Percentiles rank a stretch among this genome's conserved stretches.
These are phyloP conservation scores for Lysandra coridon DNA, from an alignment of 2,888 invertebrate species.

Conservation along the genomic window DNA sequence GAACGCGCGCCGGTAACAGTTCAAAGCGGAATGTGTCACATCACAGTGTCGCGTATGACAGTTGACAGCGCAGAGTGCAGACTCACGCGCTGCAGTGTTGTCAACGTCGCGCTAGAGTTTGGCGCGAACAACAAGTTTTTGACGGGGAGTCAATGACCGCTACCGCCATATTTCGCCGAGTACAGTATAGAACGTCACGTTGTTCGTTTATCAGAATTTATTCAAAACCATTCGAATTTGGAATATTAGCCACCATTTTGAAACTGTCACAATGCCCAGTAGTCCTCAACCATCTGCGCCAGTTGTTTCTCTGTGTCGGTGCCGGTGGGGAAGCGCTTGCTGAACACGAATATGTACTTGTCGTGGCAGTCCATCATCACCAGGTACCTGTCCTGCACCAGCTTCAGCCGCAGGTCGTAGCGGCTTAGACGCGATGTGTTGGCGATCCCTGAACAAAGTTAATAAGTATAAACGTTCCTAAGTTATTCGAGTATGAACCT, in stretches of 20 bases:
- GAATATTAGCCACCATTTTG: neutral
- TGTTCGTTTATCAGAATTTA: neutral
- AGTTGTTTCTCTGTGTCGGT: constrained; percentile 56
- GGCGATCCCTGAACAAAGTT: constrained; percentile 36
- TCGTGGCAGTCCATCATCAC: constrained; percentile 71
- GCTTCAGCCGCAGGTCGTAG: constrained; percentile 63
- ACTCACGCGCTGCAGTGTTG: too few relatives aligned
- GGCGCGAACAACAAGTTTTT: too few relatives aligned
- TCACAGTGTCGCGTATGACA: too few relatives aligned
- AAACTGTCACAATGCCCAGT: constrained; percentile 57
- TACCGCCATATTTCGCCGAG: too few relatives aligned
- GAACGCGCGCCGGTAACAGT: too few relatives aligned
- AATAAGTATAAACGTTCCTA: neutral
- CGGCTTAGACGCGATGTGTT: constrained; percentile 58
- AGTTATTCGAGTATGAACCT: neutral
- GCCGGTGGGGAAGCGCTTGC: constrained; percentile 55
- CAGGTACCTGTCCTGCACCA: constrained; percentile 59
- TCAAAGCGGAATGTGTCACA: too few relatives aligned
- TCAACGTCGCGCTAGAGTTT: too few relatives aligned
- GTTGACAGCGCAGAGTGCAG: too few relatives aligned
- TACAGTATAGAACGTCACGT: too few relatives aligned
- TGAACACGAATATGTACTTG: constrained; percentile 63
- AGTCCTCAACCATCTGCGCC: constrained; percentile 58
- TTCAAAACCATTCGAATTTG: neutral
- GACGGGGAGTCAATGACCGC: too few relatives aligned